These are phyloP conservation scores for Meleagris gallopavo DNA, from an alignment of 2,113 vertebrate species.

Conservation along the genomic window DNA sequence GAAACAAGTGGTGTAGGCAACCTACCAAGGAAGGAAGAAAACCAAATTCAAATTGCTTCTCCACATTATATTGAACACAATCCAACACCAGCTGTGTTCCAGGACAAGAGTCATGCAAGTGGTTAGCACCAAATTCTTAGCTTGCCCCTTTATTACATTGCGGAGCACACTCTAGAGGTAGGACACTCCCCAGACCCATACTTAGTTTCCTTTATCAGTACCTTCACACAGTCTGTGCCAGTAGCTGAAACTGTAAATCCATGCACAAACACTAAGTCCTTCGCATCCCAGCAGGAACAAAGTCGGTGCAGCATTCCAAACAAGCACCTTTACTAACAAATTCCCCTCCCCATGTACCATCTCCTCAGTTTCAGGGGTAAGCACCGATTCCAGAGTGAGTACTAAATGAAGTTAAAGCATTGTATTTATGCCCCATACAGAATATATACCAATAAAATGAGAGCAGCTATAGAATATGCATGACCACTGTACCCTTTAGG, in stretches of 20 bases:
- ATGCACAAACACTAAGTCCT: background rate
- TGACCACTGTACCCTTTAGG: background rate
- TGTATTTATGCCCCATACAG: background rate
- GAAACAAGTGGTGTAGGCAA: slow-evolving; percentile 65
- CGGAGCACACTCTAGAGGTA: background rate
- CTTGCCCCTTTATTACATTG: background rate
- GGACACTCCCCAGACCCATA: background rate
- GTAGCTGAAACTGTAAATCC: background rate
- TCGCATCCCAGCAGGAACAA: background rate
- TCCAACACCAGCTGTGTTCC: slow-evolving; percentile 31
- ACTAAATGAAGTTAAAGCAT: background rate
- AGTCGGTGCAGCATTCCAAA: rapidly evolving
- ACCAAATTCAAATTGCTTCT: slow-evolving; percentile 54
- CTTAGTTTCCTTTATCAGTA: background rate
- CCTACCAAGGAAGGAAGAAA: slow-evolving; percentile 62
- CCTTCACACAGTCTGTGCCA: background rate
- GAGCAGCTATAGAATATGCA: background rate
- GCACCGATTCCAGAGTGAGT: background rate
- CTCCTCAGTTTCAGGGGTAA: background rate
- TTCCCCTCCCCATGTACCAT: background rate
- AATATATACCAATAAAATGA: background rate
- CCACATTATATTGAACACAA: background rate
- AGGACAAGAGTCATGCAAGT: slow-evolving; percentile 34
- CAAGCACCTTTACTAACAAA: background rate
- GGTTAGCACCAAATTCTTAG: background rate